These are phyloP conservation scores for Salarias fasciatus DNA, from an alignment of 2,797 vertebrate species.

Conservation along the genomic window DNA sequence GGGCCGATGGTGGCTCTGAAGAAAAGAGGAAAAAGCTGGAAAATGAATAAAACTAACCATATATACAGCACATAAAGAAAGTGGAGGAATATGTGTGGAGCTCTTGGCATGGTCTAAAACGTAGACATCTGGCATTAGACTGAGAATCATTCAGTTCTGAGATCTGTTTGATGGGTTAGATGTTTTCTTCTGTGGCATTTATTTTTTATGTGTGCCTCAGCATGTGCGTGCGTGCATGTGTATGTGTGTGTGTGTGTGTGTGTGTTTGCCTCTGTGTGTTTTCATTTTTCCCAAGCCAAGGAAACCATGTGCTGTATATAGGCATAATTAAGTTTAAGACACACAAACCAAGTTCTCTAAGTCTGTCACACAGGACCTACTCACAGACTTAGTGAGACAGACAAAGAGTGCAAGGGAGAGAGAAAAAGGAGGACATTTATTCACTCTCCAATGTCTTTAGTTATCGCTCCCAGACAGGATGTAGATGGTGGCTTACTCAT, in stretches of 20 bases:
- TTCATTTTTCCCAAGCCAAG: slow-evolving; percentile 70
- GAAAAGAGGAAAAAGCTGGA: not conserved
- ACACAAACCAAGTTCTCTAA: slow-evolving; percentile 74
- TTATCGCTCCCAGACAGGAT: slow-evolving; percentile 71
- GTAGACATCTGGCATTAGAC: slow-evolving; percentile 70
- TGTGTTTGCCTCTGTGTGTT: slow-evolving; percentile 31
- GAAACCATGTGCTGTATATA: slow-evolving; percentile 79
- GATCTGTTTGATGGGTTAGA: slow-evolving; percentile 64
- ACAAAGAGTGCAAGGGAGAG: slow-evolving; percentile 3
- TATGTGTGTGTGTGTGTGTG: slow-evolving; percentile 25
- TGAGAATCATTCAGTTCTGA: slow-evolving; percentile 55
- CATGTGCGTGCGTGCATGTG: slow-evolving; percentile 25
- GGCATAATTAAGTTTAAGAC: slow-evolving; percentile 83
- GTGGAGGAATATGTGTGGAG: slow-evolving; percentile 8
- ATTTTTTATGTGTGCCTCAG: slow-evolving; percentile 8
- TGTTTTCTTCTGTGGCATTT: slow-evolving; percentile 71
- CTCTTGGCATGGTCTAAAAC: slow-evolving; percentile 41
- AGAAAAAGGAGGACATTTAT: slow-evolving; percentile 47
- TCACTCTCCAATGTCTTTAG: slow-evolving; percentile 65
- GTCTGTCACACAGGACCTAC: slow-evolving; percentile 79
- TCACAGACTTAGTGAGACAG: slow-evolving; percentile 29
- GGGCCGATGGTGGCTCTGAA: slow-evolving; percentile 93
- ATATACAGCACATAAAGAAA: slow-evolving; percentile 17
- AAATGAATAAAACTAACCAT: slow-evolving; percentile 12
- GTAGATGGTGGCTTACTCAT: slow-evolving; percentile 78